Percentiles rank a stretch among this genome's conserved stretches.
These are phyloP conservation scores for Nasalis larvatus DNA, from an alignment of 2,113 vertebrate species.

Conservation along the genomic window DNA sequence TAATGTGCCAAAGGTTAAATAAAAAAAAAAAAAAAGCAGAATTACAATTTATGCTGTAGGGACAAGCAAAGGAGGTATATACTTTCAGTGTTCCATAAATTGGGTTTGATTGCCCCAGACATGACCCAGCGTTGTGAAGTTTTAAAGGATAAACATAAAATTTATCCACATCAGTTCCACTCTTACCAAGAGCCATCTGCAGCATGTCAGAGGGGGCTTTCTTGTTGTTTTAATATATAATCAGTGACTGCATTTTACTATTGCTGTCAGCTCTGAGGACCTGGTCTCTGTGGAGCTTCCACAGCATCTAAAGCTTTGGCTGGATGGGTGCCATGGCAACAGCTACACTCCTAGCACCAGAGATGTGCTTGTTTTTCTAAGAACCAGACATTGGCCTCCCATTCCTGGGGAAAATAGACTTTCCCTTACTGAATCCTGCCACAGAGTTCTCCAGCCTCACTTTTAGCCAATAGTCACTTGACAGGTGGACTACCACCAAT, in stretches of 20 bases:
- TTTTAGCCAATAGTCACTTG: not conserved
- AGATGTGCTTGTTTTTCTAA: conserved; percentile 57
- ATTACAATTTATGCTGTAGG: not conserved
- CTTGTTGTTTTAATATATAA: conserved; percentile 14
- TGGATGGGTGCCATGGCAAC: conserved; percentile 66
- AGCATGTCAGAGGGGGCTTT: not conserved
- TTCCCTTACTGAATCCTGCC: not conserved
- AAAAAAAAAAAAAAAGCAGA: not conserved
- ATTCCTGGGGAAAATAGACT: not conserved
- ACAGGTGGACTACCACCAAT: not conserved
- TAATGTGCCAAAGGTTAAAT: not conserved
- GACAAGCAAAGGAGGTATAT: not conserved
- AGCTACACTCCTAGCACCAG: not conserved
- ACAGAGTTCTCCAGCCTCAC: not conserved
- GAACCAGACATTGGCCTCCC: not conserved
- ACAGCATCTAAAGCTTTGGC: not conserved
- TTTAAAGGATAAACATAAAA: not conserved
- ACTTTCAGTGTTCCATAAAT: not conserved
- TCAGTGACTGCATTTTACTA: conserved; percentile 18
- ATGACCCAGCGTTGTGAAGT: not conserved
- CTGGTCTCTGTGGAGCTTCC: conserved; percentile 34
- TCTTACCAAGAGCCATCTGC: not conserved
- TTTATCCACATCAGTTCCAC: not conserved
- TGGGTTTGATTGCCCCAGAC: not conserved
- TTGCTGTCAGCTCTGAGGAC: conserved; percentile 26